A percentile compares a stretch with the other conserved stretches of the same genome.
Evolutionary conservation across 2,113 vertebrate species (phyloP).

Genomic region (Cyprinodon variegatus): DNA sequence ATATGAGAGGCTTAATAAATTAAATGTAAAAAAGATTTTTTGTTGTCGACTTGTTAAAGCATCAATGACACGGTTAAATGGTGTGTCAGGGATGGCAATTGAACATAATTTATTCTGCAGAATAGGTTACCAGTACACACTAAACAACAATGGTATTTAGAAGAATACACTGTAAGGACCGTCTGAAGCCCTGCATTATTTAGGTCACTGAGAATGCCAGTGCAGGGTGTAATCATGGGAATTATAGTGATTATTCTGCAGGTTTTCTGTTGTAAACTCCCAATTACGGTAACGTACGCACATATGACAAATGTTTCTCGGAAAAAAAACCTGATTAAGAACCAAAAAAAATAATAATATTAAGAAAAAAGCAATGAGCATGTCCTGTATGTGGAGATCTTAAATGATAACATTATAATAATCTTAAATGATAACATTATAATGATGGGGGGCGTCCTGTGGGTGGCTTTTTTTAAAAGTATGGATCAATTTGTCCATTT

Average conservation of each 20-base stretch:
- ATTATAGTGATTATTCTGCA: background rate
- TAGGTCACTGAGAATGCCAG: background rate
- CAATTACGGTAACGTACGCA: too few relatives aligned
- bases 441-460: background rate
- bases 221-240: background rate
- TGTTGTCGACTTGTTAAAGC: background rate
- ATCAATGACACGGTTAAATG: background rate
- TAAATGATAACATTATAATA: background rate
- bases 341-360: background rate
- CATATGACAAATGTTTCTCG: background rate
- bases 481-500: background rate
- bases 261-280: background rate
- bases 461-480: background rate
- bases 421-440: background rate
- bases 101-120: background rate
- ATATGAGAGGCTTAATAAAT: background rate
- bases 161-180: background rate
- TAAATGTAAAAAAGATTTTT: constrained; percentile 2
- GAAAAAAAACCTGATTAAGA: background rate
- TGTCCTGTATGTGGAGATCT: background rate
- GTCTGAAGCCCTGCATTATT: background rate
- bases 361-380: background rate
- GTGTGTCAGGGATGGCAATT: background rate
- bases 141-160: background rate
- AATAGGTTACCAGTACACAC: background rate